Evolutionary conservation across 2,113 vertebrate genomes (phyloP).

Genomic region (Caranx melampygus): DNA sequence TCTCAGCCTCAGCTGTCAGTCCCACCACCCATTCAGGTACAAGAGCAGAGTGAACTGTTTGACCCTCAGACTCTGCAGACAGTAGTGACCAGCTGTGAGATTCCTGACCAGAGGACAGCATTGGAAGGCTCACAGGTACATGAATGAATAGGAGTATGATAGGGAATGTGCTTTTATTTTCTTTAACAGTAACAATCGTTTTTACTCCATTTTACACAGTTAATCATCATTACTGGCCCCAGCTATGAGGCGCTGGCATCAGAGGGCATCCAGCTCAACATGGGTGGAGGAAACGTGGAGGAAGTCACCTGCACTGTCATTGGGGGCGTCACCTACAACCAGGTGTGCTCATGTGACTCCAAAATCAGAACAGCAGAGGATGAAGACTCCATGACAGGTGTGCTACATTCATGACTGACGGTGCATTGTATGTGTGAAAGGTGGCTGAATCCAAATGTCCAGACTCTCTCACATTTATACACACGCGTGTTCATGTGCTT

Average conservation of each 20-base stretch:
- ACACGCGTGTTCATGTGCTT: too few relatives aligned
- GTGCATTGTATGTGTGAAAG: not conserved
- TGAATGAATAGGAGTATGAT: not conserved
- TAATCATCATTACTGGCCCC: constrained; percentile 92
- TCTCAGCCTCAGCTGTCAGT: constrained; percentile 40
- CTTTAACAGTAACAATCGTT: not conserved
- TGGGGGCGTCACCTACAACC: constrained; percentile 85
- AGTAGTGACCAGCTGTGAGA: constrained; percentile 84
- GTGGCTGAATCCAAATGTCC: not conserved
- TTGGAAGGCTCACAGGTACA: constrained; percentile 87
- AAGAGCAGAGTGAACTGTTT: constrained; percentile 79
- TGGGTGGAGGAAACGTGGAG: constrained; percentile 79
- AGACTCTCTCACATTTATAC: too few relatives aligned
- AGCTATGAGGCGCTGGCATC: constrained; percentile 88
- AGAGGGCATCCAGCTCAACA: constrained; percentile 89
- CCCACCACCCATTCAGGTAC: constrained; percentile 67
- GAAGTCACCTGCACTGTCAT: constrained; percentile 88
- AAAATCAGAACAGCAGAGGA: constrained; percentile 66
- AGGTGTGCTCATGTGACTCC: constrained; percentile 72
- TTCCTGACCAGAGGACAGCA: constrained; percentile 82
- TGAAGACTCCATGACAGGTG: constrained; percentile 75
- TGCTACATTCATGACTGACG: not conserved
- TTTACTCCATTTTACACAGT: constrained; percentile 57
- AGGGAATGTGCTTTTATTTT: not conserved
- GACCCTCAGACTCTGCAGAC: constrained; percentile 85